Evolutionary conservation across 2,113 vertebrate genomes (phyloP).

Genomic region (Marmota monax): DNA sequence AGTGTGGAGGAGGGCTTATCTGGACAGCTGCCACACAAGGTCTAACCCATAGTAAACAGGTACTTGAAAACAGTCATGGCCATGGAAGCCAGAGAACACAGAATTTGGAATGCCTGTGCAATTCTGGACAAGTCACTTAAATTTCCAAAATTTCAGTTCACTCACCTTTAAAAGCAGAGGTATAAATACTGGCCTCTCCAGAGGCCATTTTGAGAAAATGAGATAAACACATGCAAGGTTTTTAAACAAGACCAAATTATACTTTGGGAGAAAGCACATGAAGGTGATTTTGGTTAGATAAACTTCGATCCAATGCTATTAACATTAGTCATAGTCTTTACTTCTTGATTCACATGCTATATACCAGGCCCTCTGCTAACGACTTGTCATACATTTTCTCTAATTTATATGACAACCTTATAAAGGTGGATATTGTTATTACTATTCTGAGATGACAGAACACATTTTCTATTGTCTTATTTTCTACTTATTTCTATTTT

Average conservation of each 20-base stretch:
- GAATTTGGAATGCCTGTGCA: not conserved
- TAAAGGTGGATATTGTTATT: not conserved
- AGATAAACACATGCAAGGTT: not conserved
- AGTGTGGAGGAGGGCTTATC: not conserved
- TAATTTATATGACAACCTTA: not conserved
- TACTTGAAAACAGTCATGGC: not conserved
- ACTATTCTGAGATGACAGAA: not conserved
- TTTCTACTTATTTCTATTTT: not conserved
- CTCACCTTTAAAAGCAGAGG: not conserved
- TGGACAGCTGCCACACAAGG: not conserved
- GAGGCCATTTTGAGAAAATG: not conserved
- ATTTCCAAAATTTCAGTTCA: not conserved
- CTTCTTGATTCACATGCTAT: not conserved
- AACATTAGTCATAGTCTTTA: not conserved
- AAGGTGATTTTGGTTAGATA: not conserved
- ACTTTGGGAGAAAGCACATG: not conserved
- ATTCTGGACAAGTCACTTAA: constrained; percentile 18
- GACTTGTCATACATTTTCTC: not conserved
- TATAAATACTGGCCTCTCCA: not conserved
- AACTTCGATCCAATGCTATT: not conserved
- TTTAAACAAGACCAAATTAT: not conserved
- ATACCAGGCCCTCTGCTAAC: not conserved
- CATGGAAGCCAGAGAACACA: not conserved
- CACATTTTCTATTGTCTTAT: not conserved
- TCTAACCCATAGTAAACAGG: not conserved